Evolutionary conservation across 2,888 invertebrate species (phyloP).

Genomic region (Bombylius discolor): DNA sequence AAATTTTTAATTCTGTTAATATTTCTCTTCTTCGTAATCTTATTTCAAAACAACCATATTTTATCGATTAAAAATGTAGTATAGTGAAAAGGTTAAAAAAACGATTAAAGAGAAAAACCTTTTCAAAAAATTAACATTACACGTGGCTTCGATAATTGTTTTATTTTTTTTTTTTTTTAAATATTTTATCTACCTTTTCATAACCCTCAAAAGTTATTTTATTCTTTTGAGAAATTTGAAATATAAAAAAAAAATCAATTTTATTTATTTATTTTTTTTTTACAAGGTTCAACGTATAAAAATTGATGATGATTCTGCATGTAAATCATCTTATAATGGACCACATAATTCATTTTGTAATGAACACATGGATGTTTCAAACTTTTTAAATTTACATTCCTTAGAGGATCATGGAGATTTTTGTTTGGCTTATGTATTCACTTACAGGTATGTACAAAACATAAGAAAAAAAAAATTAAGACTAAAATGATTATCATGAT

Average conservation of each 20-base stretch:
- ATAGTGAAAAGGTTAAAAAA: no score
- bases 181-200: not conserved
- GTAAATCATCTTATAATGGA: conserved; percentile 45
- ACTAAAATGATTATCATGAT: no score
- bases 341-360: conserved; percentile 83
- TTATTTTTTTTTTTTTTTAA: not conserved
- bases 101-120: no score
- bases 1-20: no score
- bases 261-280: not conserved
- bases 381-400: conserved; percentile 95
- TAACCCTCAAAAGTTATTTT: no score
- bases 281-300: conserved; percentile 40
- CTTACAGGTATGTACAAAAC: conserved; percentile 45
- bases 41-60: no score
- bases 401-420: conserved; percentile 95
- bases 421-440: conserved; percentile 98
- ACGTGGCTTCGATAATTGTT: no score
- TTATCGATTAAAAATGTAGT: no score
- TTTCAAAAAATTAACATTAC: no score
- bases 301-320: conserved; percentile 87
- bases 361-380: conserved; percentile 97
- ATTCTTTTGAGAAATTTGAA: no score
- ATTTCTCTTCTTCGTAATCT: no score
- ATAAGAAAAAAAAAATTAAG: no score
- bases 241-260: not conserved